These are phyloP conservation scores for Syncerus caffer DNA, from an alignment of 2,797 vertebrate genomes.

Conservation along the genomic window DNA sequence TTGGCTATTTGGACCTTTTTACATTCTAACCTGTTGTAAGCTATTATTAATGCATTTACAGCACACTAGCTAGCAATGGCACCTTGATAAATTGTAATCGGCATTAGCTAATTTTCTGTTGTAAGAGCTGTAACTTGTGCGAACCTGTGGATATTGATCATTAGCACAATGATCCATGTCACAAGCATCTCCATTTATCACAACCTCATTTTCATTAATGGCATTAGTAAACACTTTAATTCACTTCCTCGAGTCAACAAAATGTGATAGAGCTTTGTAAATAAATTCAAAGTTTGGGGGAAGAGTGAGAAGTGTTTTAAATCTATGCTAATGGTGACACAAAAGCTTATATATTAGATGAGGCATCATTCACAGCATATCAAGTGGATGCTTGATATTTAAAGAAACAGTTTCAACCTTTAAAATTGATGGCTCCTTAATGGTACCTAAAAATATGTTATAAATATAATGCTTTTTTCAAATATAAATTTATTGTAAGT, in stretches of 20 bases:
- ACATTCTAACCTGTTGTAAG: constrained; percentile 54
- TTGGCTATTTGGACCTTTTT: constrained; percentile 50
- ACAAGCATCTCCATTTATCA: constrained; percentile 74
- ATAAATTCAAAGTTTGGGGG: background rate
- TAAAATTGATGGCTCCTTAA: background rate
- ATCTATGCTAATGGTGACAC: background rate
- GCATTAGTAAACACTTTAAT: constrained; percentile 69
- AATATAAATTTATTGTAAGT: background rate
- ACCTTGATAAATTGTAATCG: constrained; percentile 75
- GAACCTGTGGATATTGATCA: constrained; percentile 73
- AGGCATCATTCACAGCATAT: background rate
- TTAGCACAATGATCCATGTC: constrained; percentile 74
- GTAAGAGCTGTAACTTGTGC: constrained; percentile 58
- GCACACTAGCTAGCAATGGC: constrained; percentile 70
- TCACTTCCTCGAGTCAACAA: constrained; percentile 58
- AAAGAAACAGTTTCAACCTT: background rate
- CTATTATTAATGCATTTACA: constrained; percentile 74
- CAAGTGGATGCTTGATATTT: background rate
- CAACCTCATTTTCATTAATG: constrained; percentile 74
- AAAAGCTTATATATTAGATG: background rate
- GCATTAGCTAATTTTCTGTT: constrained; percentile 68
- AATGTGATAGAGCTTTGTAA: constrained; percentile 21
- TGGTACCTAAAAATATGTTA: background rate
- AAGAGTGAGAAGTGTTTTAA: background rate
- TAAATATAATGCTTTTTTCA: background rate